Evolutionary conservation across 2,113 vertebrate species (phyloP).

Genomic region (Nipponia nippon): DNA sequence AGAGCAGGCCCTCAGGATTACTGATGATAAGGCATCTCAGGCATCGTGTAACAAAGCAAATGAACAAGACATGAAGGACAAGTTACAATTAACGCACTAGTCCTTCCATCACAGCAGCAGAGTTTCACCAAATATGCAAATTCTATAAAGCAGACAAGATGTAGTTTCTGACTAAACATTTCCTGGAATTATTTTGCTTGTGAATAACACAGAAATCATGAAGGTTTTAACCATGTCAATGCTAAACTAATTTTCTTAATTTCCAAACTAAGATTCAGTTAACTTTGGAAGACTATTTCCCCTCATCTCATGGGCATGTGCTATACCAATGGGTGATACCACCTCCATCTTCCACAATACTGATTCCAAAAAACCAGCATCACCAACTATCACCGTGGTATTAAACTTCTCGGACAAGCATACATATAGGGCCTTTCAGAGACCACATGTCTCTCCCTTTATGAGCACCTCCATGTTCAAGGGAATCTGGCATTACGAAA

Average conservation of each 20-base stretch:
- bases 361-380: neutral
- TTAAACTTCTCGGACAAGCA: neutral
- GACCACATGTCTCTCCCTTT: neutral
- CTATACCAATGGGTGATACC: neutral
- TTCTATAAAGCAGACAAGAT: neutral
- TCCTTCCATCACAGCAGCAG: neutral
- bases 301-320: neutral
- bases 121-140: neutral
- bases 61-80: neutral
- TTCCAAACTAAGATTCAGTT: neutral
- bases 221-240: neutral
- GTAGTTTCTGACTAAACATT: neutral
- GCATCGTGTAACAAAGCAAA: neutral
- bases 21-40: neutral
- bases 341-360: neutral
- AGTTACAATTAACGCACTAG: neutral
- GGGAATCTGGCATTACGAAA: neutral
- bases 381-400: neutral
- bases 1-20: neutral
- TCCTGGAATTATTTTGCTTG: neutral
- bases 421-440: neutral
- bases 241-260: neutral
- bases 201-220: neutral
- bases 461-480: rapidly evolving
- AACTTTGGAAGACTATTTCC: neutral